Conservation (phyloP, 2,888 invertebrate genomes). For the Fabriciana adippe region DNA sequence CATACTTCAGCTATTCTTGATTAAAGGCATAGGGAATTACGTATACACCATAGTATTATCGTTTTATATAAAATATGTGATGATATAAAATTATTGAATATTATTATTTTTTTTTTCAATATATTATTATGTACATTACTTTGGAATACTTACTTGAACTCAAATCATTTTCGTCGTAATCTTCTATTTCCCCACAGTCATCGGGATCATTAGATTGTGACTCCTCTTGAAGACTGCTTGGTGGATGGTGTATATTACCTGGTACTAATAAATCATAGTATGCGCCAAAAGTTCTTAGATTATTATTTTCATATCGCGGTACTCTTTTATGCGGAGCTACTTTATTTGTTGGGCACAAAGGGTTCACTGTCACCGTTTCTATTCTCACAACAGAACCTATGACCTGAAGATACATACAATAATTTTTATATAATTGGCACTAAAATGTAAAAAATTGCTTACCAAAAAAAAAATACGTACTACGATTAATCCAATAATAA, state of each 20-base stretch:
- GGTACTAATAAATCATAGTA: slow-evolving; percentile 60
- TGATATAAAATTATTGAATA: no score
- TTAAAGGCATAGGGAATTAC: no score
- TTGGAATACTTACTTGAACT: slow-evolving; percentile 59
- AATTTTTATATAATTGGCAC: slow-evolving; percentile 23
- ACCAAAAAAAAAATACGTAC: neutral
- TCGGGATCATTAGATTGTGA: slow-evolving; percentile 64
- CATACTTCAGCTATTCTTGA: no score
- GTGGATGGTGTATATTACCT: slow-evolving; percentile 43
- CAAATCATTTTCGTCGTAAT: slow-evolving; percentile 74
- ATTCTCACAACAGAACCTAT: slow-evolving; percentile 47
- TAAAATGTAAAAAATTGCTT: neutral
- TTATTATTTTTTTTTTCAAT: neutral
- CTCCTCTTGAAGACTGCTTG: slow-evolving; percentile 58
- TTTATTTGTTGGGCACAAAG: slow-evolving; percentile 73
- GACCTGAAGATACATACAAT: slow-evolving; percentile 47
- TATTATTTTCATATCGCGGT: slow-evolving; percentile 46
- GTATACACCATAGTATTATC: no score
- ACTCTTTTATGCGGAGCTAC: slow-evolving; percentile 66
- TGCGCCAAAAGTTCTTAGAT: slow-evolving; percentile 62
- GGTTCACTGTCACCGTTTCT: slow-evolving; percentile 62
- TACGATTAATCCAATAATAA: neutral
- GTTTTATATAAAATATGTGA: no score
- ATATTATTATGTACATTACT: neutral
- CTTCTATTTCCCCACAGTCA: slow-evolving; percentile 74